Evolutionary conservation across 2,797 vertebrate genomes (phyloP).

Genomic region (Gallinago solitaria): DNA sequence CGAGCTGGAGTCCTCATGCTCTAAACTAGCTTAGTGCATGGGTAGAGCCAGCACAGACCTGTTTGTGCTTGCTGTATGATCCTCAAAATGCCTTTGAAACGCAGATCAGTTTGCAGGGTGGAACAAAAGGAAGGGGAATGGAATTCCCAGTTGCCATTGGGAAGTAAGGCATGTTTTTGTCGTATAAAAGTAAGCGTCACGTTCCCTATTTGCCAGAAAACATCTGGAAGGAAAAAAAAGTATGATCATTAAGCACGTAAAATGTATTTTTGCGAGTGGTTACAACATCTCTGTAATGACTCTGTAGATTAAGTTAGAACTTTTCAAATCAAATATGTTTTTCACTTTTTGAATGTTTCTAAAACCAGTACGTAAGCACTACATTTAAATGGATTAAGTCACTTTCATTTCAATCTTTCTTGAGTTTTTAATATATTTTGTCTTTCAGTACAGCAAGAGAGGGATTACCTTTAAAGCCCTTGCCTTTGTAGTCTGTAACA

Average conservation of each 20-base stretch:
- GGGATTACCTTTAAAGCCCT: not conserved
- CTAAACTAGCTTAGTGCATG: not conserved
- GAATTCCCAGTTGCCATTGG: not conserved
- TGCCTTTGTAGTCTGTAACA: not conserved
- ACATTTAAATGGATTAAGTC: not conserved
- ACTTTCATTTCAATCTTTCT: not conserved
- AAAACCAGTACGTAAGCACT: not conserved
- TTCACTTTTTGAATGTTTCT: not conserved
- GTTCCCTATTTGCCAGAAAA: not conserved
- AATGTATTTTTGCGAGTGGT: not conserved
- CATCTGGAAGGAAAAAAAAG: not conserved
- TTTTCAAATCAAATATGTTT: not conserved
- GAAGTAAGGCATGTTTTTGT: not conserved
- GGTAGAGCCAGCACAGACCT: not conserved
- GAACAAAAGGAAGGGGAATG: not conserved
- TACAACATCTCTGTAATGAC: not conserved
- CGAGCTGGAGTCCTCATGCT: not conserved
- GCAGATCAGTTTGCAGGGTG: not conserved
- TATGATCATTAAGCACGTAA: fast-evolving
- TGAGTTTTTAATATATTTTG: not conserved
- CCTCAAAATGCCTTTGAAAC: not conserved
- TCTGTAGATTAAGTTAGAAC: not conserved
- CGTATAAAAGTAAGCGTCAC: fast-evolving
- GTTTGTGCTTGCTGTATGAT: not conserved
- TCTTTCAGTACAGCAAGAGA: not conserved